Evolutionary conservation across 2,113 vertebrate species (phyloP).

Genomic region (Microtus oregoni): DNA sequence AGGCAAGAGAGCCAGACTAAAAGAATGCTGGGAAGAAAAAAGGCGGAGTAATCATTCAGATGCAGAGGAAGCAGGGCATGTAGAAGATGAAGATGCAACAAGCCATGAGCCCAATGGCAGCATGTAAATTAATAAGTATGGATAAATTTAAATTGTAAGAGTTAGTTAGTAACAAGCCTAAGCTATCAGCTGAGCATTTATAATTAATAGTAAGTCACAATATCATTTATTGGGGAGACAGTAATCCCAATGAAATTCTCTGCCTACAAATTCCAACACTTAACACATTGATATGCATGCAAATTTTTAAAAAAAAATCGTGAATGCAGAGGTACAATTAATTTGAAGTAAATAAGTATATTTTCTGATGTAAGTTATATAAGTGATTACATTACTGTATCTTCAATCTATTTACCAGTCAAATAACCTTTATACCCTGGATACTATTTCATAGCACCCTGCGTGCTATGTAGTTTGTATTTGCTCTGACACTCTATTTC

Average conservation of each 20-base stretch:
- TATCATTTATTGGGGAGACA: background rate
- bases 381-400: background rate
- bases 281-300: background rate
- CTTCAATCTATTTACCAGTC: background rate
- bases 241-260: background rate
- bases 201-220: background rate
- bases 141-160: background rate
- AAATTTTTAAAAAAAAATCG: background rate
- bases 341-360: conserved; percentile 28
- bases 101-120: background rate
- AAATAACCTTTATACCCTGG: background rate
- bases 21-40: background rate
- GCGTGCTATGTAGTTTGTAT: background rate
- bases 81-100: background rate
- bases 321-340: background rate
- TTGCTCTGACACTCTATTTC: background rate
- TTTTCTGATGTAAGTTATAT: background rate
- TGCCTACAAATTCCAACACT: background rate
- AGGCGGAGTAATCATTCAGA: background rate
- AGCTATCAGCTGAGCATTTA: background rate
- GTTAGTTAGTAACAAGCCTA: background rate
- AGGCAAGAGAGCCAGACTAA: background rate
- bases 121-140: background rate
- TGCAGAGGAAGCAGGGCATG: background rate
- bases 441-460: background rate